Base-by-base conservation (phyloP, 92 coral and sea anemone genomes). In the Umimayanthus chanpuru region DNA sequence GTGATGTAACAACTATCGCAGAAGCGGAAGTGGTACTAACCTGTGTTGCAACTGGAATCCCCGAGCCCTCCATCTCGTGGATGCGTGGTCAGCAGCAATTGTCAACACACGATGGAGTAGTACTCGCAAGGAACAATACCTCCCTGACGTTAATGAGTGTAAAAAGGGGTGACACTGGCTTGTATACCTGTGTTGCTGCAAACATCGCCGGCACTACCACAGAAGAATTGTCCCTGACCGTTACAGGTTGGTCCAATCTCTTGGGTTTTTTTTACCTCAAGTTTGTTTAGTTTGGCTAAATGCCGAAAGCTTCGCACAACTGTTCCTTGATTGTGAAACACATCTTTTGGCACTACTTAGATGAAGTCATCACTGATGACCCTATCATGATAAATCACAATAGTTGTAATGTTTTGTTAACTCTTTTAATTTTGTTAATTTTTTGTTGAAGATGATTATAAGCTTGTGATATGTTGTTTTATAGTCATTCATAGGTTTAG, bases 11-110 rank as follows among this genome's bases (percentile, higher is more conserved):
- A 43, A 93, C 96, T 15, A 67, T 89, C 8, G 90, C 83, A 6
- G 92, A 89, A 67, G 89, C 96, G 18, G 88, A 94, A 1, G 90
- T 95, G 4, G 79, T 91, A 65, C 76, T 95, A 81, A 88, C 78
- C 40, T 95, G 98, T 50, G 88, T 90, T 43, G 89, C 89, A 78
- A 44, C 81, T 75, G 96, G 96, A 66, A 85, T 88, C 36, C 98
- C 98, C 8, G 73, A 85, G 77, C 96, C 98, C 55, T 67, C 64
- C 74, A 78, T 95, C 89, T 80, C 94, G 18, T 95, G 98, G 98
- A 86, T 56, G 64, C 89, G 87, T 43, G 88, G 83, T n/a, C 90
- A 89, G 79, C 81, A 67, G 88, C 73, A 88, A 50, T 64, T 95
- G 32, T n/a, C 75, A 4, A 49, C 98, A 30, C 79, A 89, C 47